Conservation (phyloP, 1,140 invertebrate species). For the Sycophila sp. region DNA sequence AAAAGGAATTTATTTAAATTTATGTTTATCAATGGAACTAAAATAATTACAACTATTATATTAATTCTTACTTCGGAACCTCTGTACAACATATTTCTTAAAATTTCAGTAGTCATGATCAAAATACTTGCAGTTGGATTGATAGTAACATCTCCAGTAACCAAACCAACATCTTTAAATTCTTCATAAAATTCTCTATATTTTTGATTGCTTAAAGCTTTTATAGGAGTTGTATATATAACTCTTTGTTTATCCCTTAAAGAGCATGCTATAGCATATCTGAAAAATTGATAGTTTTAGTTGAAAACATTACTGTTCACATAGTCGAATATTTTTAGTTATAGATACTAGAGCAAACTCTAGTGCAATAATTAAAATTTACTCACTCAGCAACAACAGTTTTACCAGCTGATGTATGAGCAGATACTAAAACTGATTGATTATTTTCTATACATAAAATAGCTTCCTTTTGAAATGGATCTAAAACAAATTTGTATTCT, state of each 20-base stretch:
- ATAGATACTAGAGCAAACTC: background rate
- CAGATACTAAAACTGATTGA: conserved; percentile 97
- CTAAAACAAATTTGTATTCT: conserved; percentile 93
- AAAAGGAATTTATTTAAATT: background rate
- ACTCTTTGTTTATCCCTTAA: conserved; percentile 83
- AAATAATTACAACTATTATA: background rate
- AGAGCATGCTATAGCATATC: conserved; percentile 79
- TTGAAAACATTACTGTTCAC: too few relatives aligned
- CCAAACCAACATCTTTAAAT: conserved; percentile 96
- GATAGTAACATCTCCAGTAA: conserved; percentile 99
- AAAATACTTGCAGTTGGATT: conserved; percentile 97
- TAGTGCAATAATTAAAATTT: conserved; percentile 27
- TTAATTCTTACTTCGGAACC: conserved; percentile 84
- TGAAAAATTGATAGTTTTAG: too few relatives aligned
- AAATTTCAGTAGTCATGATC: conserved; percentile 99
- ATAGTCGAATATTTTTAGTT: background rate
- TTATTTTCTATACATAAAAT: conserved; percentile 98
- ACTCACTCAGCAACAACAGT: conserved; percentile 98
- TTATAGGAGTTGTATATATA: conserved; percentile 99
- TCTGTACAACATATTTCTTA: conserved; percentile 98
- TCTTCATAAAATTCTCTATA: conserved; percentile 98
- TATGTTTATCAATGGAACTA: background rate
- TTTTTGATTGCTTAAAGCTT: conserved; percentile 99
- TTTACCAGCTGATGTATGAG: conserved; percentile 99
- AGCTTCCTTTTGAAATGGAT: conserved; percentile 98